phyloP scores from a whole-genome alignment of 23 tunicate species.

The Styela clava region DNA sequence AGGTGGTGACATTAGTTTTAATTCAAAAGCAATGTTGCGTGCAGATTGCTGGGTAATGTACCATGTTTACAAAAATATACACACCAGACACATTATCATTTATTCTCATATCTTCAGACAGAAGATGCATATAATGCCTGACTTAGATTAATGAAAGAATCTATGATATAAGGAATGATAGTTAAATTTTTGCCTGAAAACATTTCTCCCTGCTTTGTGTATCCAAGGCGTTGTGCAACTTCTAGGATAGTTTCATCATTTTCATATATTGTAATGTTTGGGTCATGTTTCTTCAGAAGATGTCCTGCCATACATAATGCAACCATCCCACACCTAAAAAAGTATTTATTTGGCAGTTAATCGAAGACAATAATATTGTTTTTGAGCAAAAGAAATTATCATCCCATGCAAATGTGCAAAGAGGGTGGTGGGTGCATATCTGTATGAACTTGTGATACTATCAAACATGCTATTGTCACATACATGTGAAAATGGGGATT shows the following conservation, averaged over 20 bases:
- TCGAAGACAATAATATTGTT: no score
- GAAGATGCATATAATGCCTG: no score
- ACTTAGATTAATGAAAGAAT: no score
- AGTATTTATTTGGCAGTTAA: neutral
- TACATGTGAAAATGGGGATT: no score
- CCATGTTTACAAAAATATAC: neutral
- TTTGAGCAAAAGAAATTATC: no score
- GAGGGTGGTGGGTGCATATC: no score
- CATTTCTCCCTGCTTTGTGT: slow-evolving; percentile 73
- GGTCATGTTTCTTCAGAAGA: slow-evolving; percentile 24
- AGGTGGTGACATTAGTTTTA: neutral
- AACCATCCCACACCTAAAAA: slow-evolving; percentile 56
- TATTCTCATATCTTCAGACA: no score
- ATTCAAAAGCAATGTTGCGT: neutral
- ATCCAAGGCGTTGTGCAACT: slow-evolving; percentile 19
- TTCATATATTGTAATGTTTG: neutral
- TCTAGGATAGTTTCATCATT: slow-evolving; percentile 5
- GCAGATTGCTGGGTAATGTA: neutral
- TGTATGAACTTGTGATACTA: no score
- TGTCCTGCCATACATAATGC: slow-evolving; percentile 69
- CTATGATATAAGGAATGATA: no score
- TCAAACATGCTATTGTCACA: no score
- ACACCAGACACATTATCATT: no score
- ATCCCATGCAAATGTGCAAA: no score
- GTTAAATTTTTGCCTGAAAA: slow-evolving; percentile 34